Conservation (phyloP, 2,888 invertebrate genomes). For the Lasius fuliginosus region DNA sequence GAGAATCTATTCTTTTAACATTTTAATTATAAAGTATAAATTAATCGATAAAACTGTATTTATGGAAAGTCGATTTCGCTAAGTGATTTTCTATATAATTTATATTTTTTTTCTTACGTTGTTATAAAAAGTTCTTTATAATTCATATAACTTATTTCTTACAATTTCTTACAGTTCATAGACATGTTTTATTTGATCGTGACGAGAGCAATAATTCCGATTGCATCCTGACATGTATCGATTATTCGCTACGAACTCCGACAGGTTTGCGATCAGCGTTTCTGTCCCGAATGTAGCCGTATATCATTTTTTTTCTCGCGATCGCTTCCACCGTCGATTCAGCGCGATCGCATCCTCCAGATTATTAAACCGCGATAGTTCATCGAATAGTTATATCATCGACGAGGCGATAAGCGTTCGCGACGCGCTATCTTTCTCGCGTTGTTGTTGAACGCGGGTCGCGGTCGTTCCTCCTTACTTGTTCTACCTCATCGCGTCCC, state of each 20-base stretch:
- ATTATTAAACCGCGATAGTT: slow-evolving; percentile 70
- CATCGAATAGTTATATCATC: slow-evolving; percentile 55
- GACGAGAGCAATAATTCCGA: slow-evolving; percentile 19
- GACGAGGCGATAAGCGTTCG: slow-evolving; percentile 41
- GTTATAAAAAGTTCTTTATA: not conserved
- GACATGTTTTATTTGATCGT: not conserved
- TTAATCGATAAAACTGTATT: not conserved
- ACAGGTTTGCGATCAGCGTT: slow-evolving; percentile 14
- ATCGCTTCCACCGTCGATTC: slow-evolving; percentile 55
- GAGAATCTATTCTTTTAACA: not conserved
- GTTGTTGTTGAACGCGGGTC: slow-evolving; percentile 9
- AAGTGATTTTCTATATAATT: not conserved
- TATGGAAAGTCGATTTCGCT: not conserved
- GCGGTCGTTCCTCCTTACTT: slow-evolving; percentile 35
- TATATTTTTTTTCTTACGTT: not conserved
- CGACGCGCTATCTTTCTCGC: slow-evolving; percentile 36
- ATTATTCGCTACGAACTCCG: slow-evolving; percentile 18
- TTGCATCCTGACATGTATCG: slow-evolving; percentile 18
- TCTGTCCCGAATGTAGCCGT: slow-evolving; percentile 44
- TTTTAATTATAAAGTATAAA: not conserved
- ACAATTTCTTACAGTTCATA: not conserved
- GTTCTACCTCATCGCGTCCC: slow-evolving; percentile 41
- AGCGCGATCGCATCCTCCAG: slow-evolving; percentile 66
- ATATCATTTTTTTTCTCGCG: slow-evolving; percentile 53
- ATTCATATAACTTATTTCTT: not conserved